A percentile compares a stretch with the other conserved stretches of the same genome.
phyloP scores from a whole-genome alignment of 2,113 vertebrate genomes.

The Trematomus loennbergii region DNA sequence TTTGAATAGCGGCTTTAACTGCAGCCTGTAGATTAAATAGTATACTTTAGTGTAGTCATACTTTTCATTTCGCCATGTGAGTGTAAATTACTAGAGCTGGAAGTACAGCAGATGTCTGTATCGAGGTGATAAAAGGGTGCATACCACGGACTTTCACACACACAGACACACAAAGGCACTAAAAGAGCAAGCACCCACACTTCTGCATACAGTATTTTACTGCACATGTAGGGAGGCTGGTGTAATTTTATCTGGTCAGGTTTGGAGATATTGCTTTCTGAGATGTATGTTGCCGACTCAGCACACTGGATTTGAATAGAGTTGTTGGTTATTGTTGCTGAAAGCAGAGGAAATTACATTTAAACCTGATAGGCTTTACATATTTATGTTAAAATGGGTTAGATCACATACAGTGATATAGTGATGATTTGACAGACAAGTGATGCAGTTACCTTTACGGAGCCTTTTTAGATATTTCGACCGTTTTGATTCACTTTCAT shows the following conservation, averaged over 20 bases:
- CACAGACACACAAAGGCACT: not conserved
- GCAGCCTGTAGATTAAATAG: slow-evolving; percentile 69
- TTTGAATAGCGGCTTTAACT: slow-evolving; percentile 60
- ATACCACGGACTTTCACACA: slow-evolving; percentile 15
- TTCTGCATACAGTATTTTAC: not conserved
- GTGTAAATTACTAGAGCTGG: slow-evolving; percentile 54
- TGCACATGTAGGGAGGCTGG: not conserved
- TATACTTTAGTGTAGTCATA: slow-evolving; percentile 30
- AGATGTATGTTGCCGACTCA: not conserved
- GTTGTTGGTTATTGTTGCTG: not conserved
- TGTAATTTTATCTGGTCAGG: not conserved
- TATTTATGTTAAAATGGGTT: not conserved
- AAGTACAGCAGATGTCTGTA: slow-evolving; percentile 61
- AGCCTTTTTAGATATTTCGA: no score
- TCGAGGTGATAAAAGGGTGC: slow-evolving; percentile 65
- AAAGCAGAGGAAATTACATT: not conserved
- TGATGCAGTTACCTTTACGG: no score
- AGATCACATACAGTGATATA: not conserved
- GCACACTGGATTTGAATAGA: not conserved
- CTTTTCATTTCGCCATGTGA: slow-evolving; percentile 49
- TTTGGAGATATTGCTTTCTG: not conserved
- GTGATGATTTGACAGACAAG: not conserved
- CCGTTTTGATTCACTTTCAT: no score
- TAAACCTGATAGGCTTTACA: not conserved
- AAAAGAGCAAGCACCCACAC: not conserved